Evolutionary conservation across 2,888 invertebrate species (phyloP), one percentile per base, ranked within the genome.

Genomic region (Petrolisthes manimaculis): DNA sequence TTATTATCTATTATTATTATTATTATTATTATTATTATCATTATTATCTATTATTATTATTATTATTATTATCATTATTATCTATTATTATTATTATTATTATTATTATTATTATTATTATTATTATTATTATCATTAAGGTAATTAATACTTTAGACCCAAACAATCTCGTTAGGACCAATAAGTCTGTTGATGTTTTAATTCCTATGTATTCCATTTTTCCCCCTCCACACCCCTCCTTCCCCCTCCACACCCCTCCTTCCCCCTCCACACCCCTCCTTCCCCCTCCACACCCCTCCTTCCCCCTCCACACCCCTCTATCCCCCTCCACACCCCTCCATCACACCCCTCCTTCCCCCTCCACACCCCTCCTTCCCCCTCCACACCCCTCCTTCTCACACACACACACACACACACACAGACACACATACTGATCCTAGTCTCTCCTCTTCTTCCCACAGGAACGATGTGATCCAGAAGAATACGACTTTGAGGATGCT

Each of bases 391-490:
- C 75, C 75, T 12, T 61, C 61, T 61, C 61, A 61, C 61, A 55
- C 69, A 67, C 69, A 21, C 37, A 67, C 69, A 61, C 51, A 0
- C 51, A 37, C 54, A 79, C 54, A 79, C 69, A 21, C 37, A 21
- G 14, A 82, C 24, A 21, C 69, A 21, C 24, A 83, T 5, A 61
- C 37, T 69, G 67, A 5, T 83, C 82, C 4, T 21, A 0, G n/a
- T 24, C 4, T 37, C 14, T n/a, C 54, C 21, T 53, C 74, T 24
- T 84, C 75, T 21, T 21, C 54, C 67, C 24, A 6, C 86, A 86
- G 86, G 86, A 86, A 86, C 83, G 86, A 86, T 86, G 86, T 86
- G 86, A 86, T 51, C 86, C 86, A 55, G 86, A 86, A 78, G 86
- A 86, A 69, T 86, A 86, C 61, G 86, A 86, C 51, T 83, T 86